These are phyloP conservation scores for Odontothrips loti DNA, from an alignment of 2,888 invertebrate genomes.

Conservation along the genomic window DNA sequence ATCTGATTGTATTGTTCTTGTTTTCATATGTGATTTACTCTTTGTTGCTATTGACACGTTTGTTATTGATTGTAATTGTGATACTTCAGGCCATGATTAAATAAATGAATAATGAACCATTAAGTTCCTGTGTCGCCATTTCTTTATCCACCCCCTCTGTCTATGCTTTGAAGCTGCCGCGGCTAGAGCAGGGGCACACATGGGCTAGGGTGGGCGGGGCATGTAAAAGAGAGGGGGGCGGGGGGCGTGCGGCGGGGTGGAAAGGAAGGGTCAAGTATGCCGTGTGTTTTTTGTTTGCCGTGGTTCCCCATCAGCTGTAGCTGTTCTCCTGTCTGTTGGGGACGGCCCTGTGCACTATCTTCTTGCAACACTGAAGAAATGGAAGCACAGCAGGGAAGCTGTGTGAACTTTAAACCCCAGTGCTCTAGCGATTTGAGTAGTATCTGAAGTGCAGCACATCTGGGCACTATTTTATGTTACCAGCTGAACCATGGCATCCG, in stretches of 20 bases:
- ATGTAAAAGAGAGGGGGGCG: not conserved
- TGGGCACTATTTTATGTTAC: not conserved
- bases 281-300: slow-evolving; percentile 21
- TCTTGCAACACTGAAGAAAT: not conserved
- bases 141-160: no score
- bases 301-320: not conserved
- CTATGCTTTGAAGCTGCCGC: no score
- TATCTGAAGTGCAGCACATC: not conserved
- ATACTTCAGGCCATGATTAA: no score
- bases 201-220: not conserved
- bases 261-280: not conserved
- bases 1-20: no score
- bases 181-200: no score
- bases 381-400: not conserved
- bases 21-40: no score
- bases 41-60: no score
- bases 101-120: no score
- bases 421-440: not conserved
- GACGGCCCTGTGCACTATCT: not conserved
- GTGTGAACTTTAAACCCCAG: not conserved
- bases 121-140: no score
- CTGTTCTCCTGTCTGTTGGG: not conserved
- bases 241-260: no score
- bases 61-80: no score
- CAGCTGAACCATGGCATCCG: slow-evolving; percentile 68